Evolutionary conservation across 2,113 vertebrate genomes (phyloP).

Genomic region (Anoplopoma fimbria): DNA sequence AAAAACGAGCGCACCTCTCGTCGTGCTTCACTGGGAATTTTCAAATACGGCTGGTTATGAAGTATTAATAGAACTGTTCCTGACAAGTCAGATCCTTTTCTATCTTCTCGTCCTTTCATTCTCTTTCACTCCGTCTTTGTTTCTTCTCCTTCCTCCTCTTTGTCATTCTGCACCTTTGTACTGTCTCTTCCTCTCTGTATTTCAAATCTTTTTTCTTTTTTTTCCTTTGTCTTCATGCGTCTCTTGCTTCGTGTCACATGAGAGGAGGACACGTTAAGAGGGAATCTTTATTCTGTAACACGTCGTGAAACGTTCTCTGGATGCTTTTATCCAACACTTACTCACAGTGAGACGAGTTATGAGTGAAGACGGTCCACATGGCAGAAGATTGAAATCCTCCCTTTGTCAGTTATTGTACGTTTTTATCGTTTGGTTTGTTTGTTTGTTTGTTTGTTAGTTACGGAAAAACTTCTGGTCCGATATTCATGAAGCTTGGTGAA

Average conservation of each 20-base stretch:
- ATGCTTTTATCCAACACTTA: conserved; percentile 24
- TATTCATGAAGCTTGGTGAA: too few species aligned
- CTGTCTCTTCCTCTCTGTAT: conserved; percentile 41
- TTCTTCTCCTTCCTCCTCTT: conserved; percentile 42
- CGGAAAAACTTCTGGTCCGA: too few species aligned
- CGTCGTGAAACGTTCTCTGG: conserved; percentile 10
- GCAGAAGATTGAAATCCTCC: not conserved
- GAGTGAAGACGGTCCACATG: too few species aligned
- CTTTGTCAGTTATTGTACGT: not conserved
- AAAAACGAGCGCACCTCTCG: conserved; percentile 57
- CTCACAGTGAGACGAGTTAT: not conserved
- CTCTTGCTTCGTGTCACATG: conserved; percentile 62
- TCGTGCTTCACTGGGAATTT: conserved; percentile 72
- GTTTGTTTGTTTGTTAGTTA: too few species aligned
- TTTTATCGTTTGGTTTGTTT: too few species aligned
- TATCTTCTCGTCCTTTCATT: conserved; percentile 42
- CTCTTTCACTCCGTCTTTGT: conserved; percentile 57
- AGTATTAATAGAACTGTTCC: conserved; percentile 79
- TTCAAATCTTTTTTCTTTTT: conserved; percentile 52
- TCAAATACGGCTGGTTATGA: conserved; percentile 76
- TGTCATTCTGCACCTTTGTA: conserved; percentile 50
- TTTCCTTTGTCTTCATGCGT: conserved; percentile 15
- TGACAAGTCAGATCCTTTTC: conserved; percentile 60
- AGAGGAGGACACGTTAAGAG: conserved; percentile 45
- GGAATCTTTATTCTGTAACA: conserved; percentile 25